phyloP scores from a whole-genome alignment of 2,888 invertebrate species.

The Athrips mouffetella region DNA sequence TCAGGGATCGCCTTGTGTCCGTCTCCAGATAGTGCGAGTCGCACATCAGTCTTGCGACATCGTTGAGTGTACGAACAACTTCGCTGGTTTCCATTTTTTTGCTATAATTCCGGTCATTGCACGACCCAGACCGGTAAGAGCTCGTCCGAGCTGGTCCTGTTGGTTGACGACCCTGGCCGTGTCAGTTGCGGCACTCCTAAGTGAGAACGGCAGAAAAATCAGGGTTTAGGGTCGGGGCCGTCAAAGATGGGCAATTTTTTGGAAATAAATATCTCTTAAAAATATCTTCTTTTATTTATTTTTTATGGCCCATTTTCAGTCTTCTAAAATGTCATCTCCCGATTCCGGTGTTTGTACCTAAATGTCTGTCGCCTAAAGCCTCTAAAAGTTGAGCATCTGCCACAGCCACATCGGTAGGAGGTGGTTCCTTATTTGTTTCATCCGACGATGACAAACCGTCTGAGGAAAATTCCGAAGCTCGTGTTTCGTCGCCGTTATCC shows the following conservation, averaged over 20 bases:
- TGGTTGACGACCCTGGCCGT: neutral
- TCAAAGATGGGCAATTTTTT: neutral
- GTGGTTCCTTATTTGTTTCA: too few relatives aligned
- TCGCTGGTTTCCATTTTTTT: neutral
- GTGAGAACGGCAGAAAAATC: neutral
- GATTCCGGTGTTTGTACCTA: too few relatives aligned
- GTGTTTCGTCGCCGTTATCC: too few relatives aligned
- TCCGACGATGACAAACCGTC: too few relatives aligned
- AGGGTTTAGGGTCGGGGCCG: neutral
- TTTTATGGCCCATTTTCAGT: neutral
- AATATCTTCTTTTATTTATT: neutral
- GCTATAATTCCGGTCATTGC: neutral
- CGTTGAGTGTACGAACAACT: neutral
- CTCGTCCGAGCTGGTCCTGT: neutral
- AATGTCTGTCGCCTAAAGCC: too few relatives aligned
- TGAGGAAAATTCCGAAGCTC: too few relatives aligned
- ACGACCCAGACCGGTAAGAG: neutral
- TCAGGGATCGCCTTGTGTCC: neutral
- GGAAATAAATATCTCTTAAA: neutral
- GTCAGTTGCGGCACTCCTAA: neutral
- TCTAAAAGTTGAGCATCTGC: too few relatives aligned
- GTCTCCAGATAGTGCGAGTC: conserved; percentile 1
- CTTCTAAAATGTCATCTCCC: too few relatives aligned
- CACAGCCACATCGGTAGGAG: too few relatives aligned
- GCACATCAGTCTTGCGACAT: neutral